Evolutionary conservation across 2,888 invertebrate genomes (phyloP).

Genomic region (Hylaea fasciaria): DNA sequence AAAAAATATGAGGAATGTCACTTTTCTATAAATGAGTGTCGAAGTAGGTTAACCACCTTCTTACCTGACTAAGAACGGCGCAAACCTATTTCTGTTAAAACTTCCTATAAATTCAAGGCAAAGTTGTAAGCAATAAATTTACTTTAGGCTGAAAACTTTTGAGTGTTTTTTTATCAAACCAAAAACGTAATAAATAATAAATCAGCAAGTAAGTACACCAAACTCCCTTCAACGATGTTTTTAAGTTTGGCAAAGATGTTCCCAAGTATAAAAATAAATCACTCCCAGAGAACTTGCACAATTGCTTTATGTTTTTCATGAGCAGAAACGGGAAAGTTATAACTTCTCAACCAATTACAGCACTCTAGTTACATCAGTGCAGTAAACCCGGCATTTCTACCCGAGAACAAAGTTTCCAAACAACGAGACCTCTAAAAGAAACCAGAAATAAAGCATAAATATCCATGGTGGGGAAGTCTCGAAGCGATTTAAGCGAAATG

Average conservation of each 20-base stretch:
- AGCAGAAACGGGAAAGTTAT: slow-evolving; percentile 73
- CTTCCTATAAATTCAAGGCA: slow-evolving; percentile 23
- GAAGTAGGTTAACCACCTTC: too few species aligned
- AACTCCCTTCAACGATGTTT: slow-evolving; percentile 63
- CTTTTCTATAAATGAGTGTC: too few species aligned
- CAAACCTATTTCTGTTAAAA: slow-evolving; percentile 10
- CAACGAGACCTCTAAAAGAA: slow-evolving; percentile 70
- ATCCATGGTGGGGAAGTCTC: slow-evolving; percentile 73
- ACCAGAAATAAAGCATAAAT: slow-evolving; percentile 73
- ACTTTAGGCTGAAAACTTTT: slow-evolving; percentile 50
- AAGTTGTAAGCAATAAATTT: slow-evolving; percentile 44
- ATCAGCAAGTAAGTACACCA: slow-evolving; percentile 59
- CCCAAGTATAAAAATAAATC: slow-evolving; percentile 71
- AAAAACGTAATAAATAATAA: slow-evolving; percentile 63
- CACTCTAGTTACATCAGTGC: slow-evolving; percentile 78
- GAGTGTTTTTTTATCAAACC: slow-evolving; percentile 57
- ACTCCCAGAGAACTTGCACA: slow-evolving; percentile 66
- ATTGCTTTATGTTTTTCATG: slow-evolving; percentile 74
- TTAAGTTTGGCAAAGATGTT: slow-evolving; percentile 67
- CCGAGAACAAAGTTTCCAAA: slow-evolving; percentile 75
- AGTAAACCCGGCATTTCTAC: slow-evolving; percentile 64
- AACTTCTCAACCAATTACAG: slow-evolving; percentile 78
- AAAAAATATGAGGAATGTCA: background rate
- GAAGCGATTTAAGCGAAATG: slow-evolving; percentile 62
- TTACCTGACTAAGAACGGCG: too few species aligned